Conservation (phyloP, 2,113 vertebrate genomes). For the Epinephelus cyanopodus region DNA sequence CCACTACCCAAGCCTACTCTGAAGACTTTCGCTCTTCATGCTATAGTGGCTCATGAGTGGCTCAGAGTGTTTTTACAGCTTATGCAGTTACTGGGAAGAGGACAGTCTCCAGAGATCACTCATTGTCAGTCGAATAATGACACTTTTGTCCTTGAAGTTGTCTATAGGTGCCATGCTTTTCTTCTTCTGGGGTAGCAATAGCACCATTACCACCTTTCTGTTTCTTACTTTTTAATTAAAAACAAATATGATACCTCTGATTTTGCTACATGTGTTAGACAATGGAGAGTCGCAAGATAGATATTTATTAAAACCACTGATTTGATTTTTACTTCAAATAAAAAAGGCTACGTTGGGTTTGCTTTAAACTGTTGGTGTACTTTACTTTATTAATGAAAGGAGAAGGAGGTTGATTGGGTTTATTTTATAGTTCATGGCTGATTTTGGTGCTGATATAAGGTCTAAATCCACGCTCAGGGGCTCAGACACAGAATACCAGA, state of each 20-base stretch:
- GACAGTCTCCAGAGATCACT: background rate
- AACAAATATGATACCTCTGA: background rate
- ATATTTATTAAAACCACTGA: background rate
- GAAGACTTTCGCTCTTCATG: too few relatives aligned
- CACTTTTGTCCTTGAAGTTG: background rate
- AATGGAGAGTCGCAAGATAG: too few relatives aligned
- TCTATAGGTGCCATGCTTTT: background rate
- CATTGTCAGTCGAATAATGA: background rate
- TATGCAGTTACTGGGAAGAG: too few relatives aligned
- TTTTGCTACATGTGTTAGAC: background rate
- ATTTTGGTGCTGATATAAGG: constrained; percentile 34
- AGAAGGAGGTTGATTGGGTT: background rate
- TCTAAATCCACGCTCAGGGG: constrained; percentile 60
- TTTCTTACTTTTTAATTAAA: background rate
- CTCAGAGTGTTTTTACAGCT: too few relatives aligned
- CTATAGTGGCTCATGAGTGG: too few relatives aligned
- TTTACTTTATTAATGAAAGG: background rate
- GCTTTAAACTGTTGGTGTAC: background rate
- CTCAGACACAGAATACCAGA: constrained; percentile 49
- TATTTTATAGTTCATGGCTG: background rate
- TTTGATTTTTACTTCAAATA: too few relatives aligned
- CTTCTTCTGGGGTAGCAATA: background rate
- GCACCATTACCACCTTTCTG: background rate
- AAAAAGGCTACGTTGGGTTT: background rate
- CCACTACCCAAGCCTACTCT: too few relatives aligned